Percentiles rank a stretch among this genome's conserved stretches.
These are phyloP conservation scores for Sialia sialis DNA, from an alignment of 2,113 vertebrate species.

Conservation along the genomic window DNA sequence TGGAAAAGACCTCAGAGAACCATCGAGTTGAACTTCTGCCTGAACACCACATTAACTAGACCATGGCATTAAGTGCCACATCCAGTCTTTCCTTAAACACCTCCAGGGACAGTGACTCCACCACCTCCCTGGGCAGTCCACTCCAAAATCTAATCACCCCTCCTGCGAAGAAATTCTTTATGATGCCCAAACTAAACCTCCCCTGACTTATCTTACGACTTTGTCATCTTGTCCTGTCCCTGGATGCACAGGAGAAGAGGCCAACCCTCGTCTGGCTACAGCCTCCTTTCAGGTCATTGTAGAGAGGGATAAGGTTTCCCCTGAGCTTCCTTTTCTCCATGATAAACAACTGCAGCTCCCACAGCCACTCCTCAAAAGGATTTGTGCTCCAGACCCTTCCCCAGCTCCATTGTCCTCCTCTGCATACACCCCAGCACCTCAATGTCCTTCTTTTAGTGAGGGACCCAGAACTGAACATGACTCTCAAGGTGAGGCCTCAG, in stretches of 20 bases:
- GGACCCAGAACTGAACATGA: background rate
- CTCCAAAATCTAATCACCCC: background rate
- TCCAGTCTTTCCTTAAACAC: background rate
- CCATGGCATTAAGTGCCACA: background rate
- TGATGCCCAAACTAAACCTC: background rate
- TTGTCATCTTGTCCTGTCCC: background rate
- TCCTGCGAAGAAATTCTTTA: background rate
- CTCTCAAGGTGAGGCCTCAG: background rate
- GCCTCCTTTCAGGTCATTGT: background rate
- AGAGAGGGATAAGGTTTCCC: background rate
- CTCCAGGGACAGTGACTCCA: background rate
- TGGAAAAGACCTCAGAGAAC: background rate
- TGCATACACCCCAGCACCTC: background rate
- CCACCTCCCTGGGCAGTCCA: background rate
- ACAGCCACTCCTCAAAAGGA: background rate
- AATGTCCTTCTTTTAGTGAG: background rate
- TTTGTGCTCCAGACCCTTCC: background rate
- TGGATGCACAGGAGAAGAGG: background rate
- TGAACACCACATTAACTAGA: background rate
- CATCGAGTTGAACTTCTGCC: background rate
- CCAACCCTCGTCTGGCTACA: background rate
- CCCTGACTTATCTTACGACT: fast-evolving
- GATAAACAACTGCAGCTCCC: background rate
- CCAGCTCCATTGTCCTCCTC: background rate
- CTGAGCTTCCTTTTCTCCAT: background rate